phyloP scores from a whole-genome alignment of 1,140 invertebrate genomes.

The Ostrea denselamellosa region DNA sequence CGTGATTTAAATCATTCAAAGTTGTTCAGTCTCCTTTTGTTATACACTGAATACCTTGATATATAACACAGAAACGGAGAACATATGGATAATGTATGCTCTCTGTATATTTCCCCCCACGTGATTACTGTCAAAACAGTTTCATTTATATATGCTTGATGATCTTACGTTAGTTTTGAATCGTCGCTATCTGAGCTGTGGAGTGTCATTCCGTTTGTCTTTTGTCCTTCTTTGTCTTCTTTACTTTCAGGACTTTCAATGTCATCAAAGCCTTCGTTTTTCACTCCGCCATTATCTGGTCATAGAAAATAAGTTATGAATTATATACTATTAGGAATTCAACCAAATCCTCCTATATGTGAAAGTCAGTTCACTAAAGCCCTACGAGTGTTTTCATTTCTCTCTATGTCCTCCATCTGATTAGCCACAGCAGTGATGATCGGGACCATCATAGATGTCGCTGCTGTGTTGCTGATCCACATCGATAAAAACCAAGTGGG shows the following conservation, averaged over 20 bases:
- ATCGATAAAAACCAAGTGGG: constrained; percentile 79
- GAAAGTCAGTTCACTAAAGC: neutral
- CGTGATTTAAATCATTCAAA: too few species aligned
- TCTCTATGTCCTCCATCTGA: constrained; percentile 52
- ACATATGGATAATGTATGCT: too few species aligned
- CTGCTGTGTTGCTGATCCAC: constrained; percentile 79
- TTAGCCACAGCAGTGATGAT: constrained; percentile 74
- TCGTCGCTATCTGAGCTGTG: neutral
- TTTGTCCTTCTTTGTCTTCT: neutral
- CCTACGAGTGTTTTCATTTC: neutral
- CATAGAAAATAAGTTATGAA: neutral
- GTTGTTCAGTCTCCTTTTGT: too few species aligned
- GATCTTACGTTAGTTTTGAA: neutral
- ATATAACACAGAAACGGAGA: too few species aligned
- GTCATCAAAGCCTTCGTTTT: constrained; percentile 1
- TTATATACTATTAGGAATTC: neutral
- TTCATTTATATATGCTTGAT: too few species aligned
- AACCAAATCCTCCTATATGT: neutral
- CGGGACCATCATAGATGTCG: constrained; percentile 78
- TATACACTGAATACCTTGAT: too few species aligned
- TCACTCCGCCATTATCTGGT: constrained; percentile 3
- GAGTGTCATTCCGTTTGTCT: neutral
- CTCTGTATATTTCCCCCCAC: too few species aligned
- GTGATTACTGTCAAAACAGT: too few species aligned
- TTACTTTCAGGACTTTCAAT: neutral